phyloP scores from a whole-genome alignment of 1,140 invertebrate species.

The Drosophila subpulchrella region DNA sequence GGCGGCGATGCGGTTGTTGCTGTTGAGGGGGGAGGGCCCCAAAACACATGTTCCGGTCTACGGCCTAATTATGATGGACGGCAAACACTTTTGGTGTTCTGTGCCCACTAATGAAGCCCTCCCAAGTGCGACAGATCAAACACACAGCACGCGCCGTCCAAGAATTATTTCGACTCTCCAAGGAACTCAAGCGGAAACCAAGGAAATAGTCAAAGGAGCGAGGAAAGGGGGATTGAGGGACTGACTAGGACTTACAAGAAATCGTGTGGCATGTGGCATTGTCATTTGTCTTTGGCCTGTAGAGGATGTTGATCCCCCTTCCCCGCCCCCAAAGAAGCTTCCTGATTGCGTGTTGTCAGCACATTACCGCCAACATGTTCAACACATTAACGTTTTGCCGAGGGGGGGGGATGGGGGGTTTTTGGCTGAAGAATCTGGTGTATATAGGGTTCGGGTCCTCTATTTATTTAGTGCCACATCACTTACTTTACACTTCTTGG shows the following conservation, averaged over 20 bases:
- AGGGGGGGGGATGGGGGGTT: neutral
- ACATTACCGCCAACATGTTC: constrained; percentile 77
- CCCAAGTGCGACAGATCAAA: constrained; percentile 69
- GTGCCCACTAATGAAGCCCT: constrained; percentile 73
- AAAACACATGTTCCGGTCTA: constrained; percentile 29
- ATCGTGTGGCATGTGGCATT: constrained; percentile 66
- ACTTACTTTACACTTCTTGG: constrained; percentile 1
- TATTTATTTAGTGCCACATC: constrained; percentile 55
- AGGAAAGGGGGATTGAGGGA: neutral
- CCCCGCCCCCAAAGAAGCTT: constrained; percentile 8
- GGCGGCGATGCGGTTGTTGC: neutral
- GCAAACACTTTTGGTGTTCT: constrained; percentile 63
- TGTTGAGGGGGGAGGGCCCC: no score
- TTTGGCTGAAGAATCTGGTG: neutral
- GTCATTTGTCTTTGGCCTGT: constrained; percentile 70
- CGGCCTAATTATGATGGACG: constrained; percentile 74
- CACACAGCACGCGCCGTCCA: constrained; percentile 43
- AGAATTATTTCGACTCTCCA: constrained; percentile 42
- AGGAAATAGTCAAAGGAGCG: constrained; percentile 54
- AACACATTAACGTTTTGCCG: constrained; percentile 64
- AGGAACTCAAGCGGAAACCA: constrained; percentile 48
- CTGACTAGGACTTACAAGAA: constrained; percentile 1
- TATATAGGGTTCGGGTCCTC: constrained; percentile 18
- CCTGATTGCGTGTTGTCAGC: constrained; percentile 74
- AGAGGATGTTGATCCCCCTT: constrained; percentile 10